phyloP scores from a whole-genome alignment of 2,113 vertebrate genomes.

The Todiramphus saurophagus region DNA sequence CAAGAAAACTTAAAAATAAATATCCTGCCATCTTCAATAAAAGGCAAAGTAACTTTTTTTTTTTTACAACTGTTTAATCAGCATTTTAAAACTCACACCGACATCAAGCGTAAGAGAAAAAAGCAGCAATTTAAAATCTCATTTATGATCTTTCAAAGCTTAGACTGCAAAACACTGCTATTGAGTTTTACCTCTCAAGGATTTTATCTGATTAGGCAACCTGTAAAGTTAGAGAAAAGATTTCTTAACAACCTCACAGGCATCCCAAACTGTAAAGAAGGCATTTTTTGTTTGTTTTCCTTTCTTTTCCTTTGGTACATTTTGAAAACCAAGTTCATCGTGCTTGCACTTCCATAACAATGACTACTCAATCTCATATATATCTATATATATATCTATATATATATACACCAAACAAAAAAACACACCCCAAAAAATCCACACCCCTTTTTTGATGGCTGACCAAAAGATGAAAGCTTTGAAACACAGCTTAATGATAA shows the following conservation, averaged over 20 bases:
- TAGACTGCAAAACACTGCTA: neutral
- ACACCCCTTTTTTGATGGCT: neutral
- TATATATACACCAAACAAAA: too few species aligned
- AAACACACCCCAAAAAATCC: neutral
- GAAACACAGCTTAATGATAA: neutral
- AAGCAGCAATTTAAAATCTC: neutral
- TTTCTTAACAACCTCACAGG: neutral
- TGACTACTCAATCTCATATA: neutral
- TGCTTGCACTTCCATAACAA: neutral
- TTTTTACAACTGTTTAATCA: neutral
- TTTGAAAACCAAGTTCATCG: neutral
- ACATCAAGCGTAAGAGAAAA: neutral
- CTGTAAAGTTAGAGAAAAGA: too few species aligned
- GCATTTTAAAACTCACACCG: neutral
- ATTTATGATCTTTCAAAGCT: neutral
- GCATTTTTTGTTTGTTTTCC: neutral
- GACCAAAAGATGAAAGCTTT: neutral
- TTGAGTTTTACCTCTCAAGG: neutral
- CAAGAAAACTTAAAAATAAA: conserved; percentile 5
- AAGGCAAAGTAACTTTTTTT: neutral
- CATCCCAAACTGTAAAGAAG: neutral
- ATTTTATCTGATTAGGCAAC: neutral
- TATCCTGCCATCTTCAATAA: neutral
- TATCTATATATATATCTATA: too few species aligned
- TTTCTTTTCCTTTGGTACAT: neutral